These are phyloP conservation scores for Prosopocoilus inquinatus DNA, from an alignment of 2,888 invertebrate genomes.

Conservation along the genomic window DNA sequence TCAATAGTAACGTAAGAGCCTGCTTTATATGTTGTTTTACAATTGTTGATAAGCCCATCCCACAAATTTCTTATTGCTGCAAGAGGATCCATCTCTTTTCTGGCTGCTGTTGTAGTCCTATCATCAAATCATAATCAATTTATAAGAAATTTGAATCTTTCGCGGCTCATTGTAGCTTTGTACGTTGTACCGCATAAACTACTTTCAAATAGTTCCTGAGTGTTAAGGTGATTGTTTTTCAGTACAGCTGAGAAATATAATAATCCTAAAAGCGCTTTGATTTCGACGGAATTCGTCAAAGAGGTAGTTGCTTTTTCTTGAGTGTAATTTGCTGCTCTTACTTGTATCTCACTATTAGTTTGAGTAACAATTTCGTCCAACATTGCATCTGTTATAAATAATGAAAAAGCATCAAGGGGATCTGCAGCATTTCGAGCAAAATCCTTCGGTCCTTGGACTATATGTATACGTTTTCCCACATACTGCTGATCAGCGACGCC, in stretches of 20 bases:
- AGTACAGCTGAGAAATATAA: not conserved
- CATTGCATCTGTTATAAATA: not conserved
- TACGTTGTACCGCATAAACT: slow-evolving; percentile 16
- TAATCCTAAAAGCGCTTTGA: not conserved
- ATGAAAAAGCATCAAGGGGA: not conserved
- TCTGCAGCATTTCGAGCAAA: not conserved
- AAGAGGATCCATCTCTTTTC: slow-evolving; percentile 27
- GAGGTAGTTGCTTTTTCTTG: not conserved
- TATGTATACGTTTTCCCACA: not conserved
- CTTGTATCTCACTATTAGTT: not conserved
- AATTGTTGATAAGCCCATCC: slow-evolving; percentile 25
- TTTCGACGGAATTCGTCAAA: not conserved
- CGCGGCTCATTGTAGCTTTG: slow-evolving; percentile 25
- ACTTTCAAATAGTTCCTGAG: slow-evolving; percentile 12
- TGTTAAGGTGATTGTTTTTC: not conserved
- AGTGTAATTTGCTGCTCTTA: not conserved
- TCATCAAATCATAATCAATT: slow-evolving; percentile 31
- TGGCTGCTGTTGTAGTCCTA: slow-evolving; percentile 25
- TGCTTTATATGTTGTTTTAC: slow-evolving; percentile 26
- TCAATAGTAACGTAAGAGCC: slow-evolving; percentile 31
- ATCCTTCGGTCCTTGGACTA: not conserved
- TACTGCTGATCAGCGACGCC: too few relatives aligned
- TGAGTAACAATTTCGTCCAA: not conserved
- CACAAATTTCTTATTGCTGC: slow-evolving; percentile 26
- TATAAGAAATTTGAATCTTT: slow-evolving; percentile 27